Evolutionary conservation across 2,113 vertebrate species (phyloP), one percentile per base, ranked within the genome.

Genomic region (Hypomesus transpacificus): DNA sequence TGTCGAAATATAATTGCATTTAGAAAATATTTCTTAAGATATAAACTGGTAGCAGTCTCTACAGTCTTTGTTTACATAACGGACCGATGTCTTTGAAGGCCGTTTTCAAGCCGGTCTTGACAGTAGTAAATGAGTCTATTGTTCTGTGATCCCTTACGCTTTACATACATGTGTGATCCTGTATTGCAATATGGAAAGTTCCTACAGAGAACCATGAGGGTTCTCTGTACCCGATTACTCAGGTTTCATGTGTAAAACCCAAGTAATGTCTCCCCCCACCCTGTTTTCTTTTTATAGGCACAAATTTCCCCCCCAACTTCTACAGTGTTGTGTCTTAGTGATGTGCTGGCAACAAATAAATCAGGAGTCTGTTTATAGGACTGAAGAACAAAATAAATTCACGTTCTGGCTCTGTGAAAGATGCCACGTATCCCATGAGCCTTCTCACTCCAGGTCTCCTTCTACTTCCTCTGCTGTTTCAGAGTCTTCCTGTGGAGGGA

Each of bases 281-380:
- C 84, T 90, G 87, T 87, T 87, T 85, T 75, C 26, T 80, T 75
- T 82, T 88, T 90, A 90, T 90, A 94, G 93, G 93, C 87, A 94
- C 92, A 88, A 92, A 87, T 93, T 92, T 91, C 91, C 68, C 91
- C 68, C 90, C 78, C 71, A 87, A 93, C 90, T 91, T 99, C 97
- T 98, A 99, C 97, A 98, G 97, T 98, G 96, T 96, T 94, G 96
- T 99, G 97, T 98, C 95, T 95, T 96, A 93, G 91, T 94, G 89
- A 94, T 95, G 94, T 97, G 96, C 96, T 96, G 95, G 94, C 92
- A 95, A 89, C 82, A 81, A 76, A 89, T 81, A 75, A 89, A 89
- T 91, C 87, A 92, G 89, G 86, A 92, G 91, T 94, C 88, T 87
- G 85, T 90, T 91, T 77, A 89, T 81, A 90, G 87, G 78, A 84